Percentiles rank a stretch among this genome's conserved stretches.
Evolutionary conservation across 1,140 invertebrate species (phyloP).

Genomic region (Zaprionus camerounensis): DNA sequence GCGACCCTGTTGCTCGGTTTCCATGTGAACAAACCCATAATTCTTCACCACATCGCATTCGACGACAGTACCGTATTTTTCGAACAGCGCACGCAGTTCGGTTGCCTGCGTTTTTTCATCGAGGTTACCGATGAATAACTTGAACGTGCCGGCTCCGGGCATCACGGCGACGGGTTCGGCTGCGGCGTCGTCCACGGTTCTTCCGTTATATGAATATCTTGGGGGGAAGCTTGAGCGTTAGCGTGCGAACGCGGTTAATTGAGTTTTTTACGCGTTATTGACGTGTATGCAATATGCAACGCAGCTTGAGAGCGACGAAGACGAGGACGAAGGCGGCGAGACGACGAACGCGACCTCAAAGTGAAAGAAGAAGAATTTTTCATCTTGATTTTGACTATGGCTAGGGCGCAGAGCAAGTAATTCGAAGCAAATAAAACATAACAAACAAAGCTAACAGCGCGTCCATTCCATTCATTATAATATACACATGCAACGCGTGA

Average conservation of each 20-base stretch:
- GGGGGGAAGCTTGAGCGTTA: constrained; percentile 43
- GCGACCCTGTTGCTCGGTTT: constrained; percentile 95
- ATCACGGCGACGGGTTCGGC: constrained; percentile 85
- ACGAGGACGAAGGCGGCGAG: background rate
- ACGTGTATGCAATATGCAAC: constrained; percentile 12
- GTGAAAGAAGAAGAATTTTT: constrained; percentile 50
- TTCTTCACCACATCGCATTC: constrained; percentile 98
- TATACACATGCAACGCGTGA: constrained; percentile 45
- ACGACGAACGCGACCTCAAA: constrained; percentile 34
- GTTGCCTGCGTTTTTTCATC: constrained; percentile 94
- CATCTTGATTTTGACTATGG: constrained; percentile 29
- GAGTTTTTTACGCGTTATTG: constrained; percentile 33
- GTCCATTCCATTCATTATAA: constrained; percentile 15
- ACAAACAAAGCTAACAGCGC: constrained; percentile 29
- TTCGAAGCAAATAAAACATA: constrained; percentile 36
- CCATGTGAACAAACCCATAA: constrained; percentile 99
- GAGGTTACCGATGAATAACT: constrained; percentile 98
- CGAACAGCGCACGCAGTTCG: constrained; percentile 95
- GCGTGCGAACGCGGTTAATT: constrained; percentile 48
- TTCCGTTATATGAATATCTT: constrained; percentile 54
- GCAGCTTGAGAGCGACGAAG: constrained; percentile 19
- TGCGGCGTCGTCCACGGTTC: constrained; percentile 78
- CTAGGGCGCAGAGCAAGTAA: constrained; percentile 15
- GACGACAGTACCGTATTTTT: constrained; percentile 97
- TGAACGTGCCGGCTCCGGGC: constrained; percentile 95